Evolutionary conservation across 2,888 invertebrate genomes (phyloP), one percentile per base, ranked within the genome.

Genomic region (Podotricha telesiphe): DNA sequence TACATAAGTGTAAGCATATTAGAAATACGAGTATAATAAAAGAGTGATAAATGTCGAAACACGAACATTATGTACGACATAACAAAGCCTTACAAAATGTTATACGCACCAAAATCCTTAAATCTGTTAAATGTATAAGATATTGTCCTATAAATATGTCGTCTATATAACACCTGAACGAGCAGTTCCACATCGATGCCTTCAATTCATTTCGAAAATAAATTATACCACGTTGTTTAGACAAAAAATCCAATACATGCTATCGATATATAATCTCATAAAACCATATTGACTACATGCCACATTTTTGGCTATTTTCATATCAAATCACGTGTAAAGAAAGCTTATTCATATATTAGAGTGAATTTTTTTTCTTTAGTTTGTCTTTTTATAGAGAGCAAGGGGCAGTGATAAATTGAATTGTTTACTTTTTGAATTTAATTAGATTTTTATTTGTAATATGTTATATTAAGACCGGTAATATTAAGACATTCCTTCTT

Each of bases 101-200:
- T 53, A 45, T 69, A 45, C 65, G 50, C 34, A 58, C 56, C 50
- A 34, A 50, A 63, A 65, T 45, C 19, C 42, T 51, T 45, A 45
- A 67, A 42, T 42, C 15, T 19, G 34, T 34, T 45, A 61, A 37
- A 51, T 28, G 20, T 67, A 15, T 37, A 53, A 55, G 34, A 55
- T 67, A 62, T 45, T 53, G 47, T 45, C 67, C 45, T 61, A 66
- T 69, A 62, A 69, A 68, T 65, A 65, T 68, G 62, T 63, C 50
- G 37, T 65, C 53, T 67, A 47, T 65, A 51, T 58, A 65, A 65
- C 48, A 68, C 70, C 65, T 68, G 68, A 71, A 63, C 50, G 56
- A 58, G 61, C 65, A 42, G 10, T 42, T 61, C 61, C 47, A 53
- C 61, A 28, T 65, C 69, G 51, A 45, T 17, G 45, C 59, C 22